Evolutionary conservation across 2,113 vertebrate species (phyloP), one percentile per base, ranked within the genome.

Genomic region (Eleginops maclovinus): DNA sequence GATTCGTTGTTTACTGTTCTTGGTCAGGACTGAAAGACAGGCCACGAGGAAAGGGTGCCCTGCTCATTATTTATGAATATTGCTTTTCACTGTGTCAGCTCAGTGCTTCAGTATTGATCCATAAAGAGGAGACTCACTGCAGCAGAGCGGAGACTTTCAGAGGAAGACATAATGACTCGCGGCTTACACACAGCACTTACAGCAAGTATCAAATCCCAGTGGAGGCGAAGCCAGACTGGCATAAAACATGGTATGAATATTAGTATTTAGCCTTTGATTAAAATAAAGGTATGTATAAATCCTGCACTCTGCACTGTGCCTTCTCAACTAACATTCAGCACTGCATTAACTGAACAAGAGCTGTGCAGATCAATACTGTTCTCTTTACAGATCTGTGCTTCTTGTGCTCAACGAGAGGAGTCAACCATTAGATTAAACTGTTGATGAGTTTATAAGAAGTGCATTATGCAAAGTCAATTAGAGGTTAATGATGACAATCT

Each of bases 51-150:
- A 90, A 93, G 89, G 70, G 78, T 72, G 81, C 78, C 85, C 78
- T 87, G 92, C 96, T 95, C 91, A 96, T 96, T 96, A 98, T 96
- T 96, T 96, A 98, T 95, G 88, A 95, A 94, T 93, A 93, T 93
- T 93, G 92, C 95, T 94, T 95, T 95, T 93, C 91, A 93, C 93
- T 87, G 84, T 90, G 93, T 95, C 95, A 94, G 94, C 92, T 94
- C 88, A 91, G 90, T 94, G 92, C 93, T 92, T 89, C 88, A 69
- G 85, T 96, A 96, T 95, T 94, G 96, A 98, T 97, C 94, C 64
- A 82, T 87, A 90, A 70, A 79, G 80, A 77, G 61, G 73, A 81
- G 86, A 79, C 66, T 84, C 58, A 44, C 56, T 86, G 86, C 85
- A 85, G 75, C 70, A 59, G 6, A 54, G 64, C 56, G 15, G 78